Evolutionary conservation across 2,113 vertebrate genomes (phyloP), one percentile per base, ranked within the genome.

Genomic region (Miniopterus natalensis): DNA sequence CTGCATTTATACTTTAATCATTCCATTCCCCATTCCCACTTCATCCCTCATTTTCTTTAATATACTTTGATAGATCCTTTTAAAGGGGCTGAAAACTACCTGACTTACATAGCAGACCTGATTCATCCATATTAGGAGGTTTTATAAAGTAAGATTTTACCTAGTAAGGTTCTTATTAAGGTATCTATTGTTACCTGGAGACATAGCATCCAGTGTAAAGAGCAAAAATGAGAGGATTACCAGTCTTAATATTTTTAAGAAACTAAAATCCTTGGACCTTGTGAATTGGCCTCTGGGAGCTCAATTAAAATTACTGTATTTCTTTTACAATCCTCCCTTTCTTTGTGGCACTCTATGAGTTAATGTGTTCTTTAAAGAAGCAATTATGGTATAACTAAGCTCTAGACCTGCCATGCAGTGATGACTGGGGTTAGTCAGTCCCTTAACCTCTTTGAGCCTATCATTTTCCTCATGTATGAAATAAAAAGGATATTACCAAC

Each of bases 251-350:
- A 17, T 31, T 53, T 97, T 73, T 84, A 93, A 88, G 66, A 80
- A 88, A 49, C 49, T 87, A 21, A 77, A 86, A 84, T 92, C 27
- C 18, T 94, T 75, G 79, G 10, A 40, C 23, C 57, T 70, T 95
- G 14, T 70, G 55, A 92, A 12, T 80, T 78, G 73, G 79, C 42
- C 68, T 40, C 15, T 77, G 36, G 66, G 59, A 87, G 31, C 31
- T 92, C 40, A 78, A 68, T 80, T 92, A 91, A 87, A 97, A n/a
- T 89, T 53, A 55, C 6, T 77, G 45, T 74, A 15, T 78, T 88
- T 91, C 36, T 90, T 2, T 84, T 95, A 88, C 2, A 74, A 18
- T 53, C 15, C 3, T 84, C 6, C 18, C 20, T 85, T 63, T 71
- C 51, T 90, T 55, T 70, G 23, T 91, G 63, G 14, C 25, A 42